These are phyloP conservation scores for Adelges cooleyi DNA, from an alignment of 1,140 invertebrate genomes.

Conservation along the genomic window DNA sequence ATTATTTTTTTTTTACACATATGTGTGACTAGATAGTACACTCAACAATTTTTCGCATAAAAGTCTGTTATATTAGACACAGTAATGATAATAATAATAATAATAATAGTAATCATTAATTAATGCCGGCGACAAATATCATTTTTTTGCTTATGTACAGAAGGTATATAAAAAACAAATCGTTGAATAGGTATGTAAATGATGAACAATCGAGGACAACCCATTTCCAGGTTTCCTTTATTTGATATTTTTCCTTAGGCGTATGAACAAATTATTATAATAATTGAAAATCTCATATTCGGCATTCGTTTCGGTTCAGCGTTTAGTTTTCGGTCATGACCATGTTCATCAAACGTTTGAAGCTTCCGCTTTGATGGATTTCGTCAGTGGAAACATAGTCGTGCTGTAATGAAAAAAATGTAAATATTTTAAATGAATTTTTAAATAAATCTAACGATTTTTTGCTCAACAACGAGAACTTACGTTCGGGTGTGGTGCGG, in stretches of 20 bases:
- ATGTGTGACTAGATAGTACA: conserved; percentile 25
- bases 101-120: neutral
- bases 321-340: conserved; percentile 53
- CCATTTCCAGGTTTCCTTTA: no score
- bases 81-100: neutral
- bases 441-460: neutral
- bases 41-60: conserved; percentile 12
- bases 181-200: no score
- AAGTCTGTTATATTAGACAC: conserved; percentile 3
- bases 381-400: conserved; percentile 49
- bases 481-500: conserved; percentile 32
- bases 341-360: conserved; percentile 83
- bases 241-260: no score
- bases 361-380: conserved; percentile 81
- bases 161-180: neutral
- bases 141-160: conserved; percentile 6
- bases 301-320: neutral
- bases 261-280: neutral
- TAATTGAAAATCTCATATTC: neutral
- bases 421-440: neutral
- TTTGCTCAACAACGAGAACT: no score
- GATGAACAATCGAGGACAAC: no score
- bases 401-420: conserved; percentile 31
- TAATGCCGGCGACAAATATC: neutral
- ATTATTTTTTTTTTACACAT: neutral